These are phyloP conservation scores for Melinopterus prodromus DNA, from an alignment of 2,888 invertebrate genomes.

Conservation along the genomic window DNA sequence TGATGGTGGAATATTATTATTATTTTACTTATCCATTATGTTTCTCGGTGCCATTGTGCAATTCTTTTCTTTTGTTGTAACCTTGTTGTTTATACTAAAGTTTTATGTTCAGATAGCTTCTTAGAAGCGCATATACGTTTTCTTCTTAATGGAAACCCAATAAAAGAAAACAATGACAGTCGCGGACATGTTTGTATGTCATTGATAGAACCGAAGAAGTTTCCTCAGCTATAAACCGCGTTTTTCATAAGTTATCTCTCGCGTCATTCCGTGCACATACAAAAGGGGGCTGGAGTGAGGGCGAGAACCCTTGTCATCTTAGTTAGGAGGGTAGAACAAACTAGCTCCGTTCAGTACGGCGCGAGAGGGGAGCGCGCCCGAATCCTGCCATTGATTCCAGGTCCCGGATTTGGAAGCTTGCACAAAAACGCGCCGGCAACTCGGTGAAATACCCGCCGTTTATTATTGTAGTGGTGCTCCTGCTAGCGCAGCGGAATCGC, in stretches of 20 bases:
- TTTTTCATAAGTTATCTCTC: not conserved
- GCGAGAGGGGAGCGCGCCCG: not conserved
- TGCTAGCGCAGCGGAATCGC: slow-evolving; percentile 35
- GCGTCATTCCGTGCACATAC: not conserved
- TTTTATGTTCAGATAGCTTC: too few species aligned
- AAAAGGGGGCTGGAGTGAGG: slow-evolving; percentile 9
- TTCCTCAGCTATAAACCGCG: not conserved
- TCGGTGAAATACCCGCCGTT: slow-evolving; percentile 21
- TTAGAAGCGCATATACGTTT: too few species aligned
- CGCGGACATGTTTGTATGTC: not conserved
- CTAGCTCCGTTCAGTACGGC: not conserved
- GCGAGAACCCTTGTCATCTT: slow-evolving; percentile 30
- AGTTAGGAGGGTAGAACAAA: slow-evolving; percentile 12
- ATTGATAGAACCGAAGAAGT: not conserved
- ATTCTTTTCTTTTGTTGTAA: too few species aligned
- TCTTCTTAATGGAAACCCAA: too few species aligned
- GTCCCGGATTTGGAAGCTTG: slow-evolving; percentile 31
- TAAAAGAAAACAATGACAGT: not conserved
- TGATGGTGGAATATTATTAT: too few species aligned
- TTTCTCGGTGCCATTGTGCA: too few species aligned
- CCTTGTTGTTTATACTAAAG: too few species aligned
- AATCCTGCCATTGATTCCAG: slow-evolving; percentile 28
- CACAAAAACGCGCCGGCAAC: slow-evolving; percentile 32
- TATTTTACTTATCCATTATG: too few species aligned
- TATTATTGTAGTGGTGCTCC: slow-evolving; percentile 34